These are phyloP conservation scores for Pseudorectes ferrugineus DNA, from an alignment of 2,113 vertebrate genomes.

Conservation along the genomic window DNA sequence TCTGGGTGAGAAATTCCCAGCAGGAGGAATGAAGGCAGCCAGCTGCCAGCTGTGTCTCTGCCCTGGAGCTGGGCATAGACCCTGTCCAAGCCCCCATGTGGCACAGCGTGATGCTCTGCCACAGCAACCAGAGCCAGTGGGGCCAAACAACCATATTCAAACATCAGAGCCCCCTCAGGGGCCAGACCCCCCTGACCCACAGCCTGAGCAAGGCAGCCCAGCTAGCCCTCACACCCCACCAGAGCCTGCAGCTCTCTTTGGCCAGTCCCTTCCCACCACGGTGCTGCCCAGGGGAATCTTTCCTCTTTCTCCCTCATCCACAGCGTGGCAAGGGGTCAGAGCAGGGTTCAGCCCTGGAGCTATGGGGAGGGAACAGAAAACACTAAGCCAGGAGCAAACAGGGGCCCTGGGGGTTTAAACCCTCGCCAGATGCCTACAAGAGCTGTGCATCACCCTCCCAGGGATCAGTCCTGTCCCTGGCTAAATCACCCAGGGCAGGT, in stretches of 20 bases:
- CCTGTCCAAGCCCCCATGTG: accelerated
- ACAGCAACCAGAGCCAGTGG: accelerated
- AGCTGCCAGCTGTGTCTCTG: neutral
- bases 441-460: accelerated
- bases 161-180: neutral
- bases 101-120: neutral
- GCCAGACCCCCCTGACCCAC: neutral
- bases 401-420: neutral
- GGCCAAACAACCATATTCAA: neutral
- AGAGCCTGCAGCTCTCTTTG: neutral
- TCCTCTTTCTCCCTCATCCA: neutral
- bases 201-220: neutral
- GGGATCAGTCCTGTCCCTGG: neutral
- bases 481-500: neutral
- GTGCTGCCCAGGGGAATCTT: neutral
- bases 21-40: neutral
- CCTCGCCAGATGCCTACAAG: neutral
- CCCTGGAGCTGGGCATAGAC: neutral
- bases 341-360: neutral
- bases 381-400: neutral
- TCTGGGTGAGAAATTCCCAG: neutral
- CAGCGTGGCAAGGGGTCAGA: accelerated
- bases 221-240: accelerated
- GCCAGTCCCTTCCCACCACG: neutral
- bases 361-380: neutral